Conservation (phyloP, 2,888 invertebrate species). For the Scaptomyza flava region DNA sequence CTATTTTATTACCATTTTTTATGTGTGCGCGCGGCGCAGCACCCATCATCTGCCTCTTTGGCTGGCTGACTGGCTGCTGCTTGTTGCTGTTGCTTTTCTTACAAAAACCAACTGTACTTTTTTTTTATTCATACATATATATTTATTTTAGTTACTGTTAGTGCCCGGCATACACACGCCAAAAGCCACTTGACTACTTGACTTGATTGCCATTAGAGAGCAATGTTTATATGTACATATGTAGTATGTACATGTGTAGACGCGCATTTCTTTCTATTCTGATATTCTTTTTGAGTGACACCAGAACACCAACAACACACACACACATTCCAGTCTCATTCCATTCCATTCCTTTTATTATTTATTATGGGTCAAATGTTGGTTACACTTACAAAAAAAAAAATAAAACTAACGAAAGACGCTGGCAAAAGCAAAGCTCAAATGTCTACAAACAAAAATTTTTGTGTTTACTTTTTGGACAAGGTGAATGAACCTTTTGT, state of each 20-base stretch:
- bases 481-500: slow-evolving; percentile 80
- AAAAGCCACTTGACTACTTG: slow-evolving; percentile 78
- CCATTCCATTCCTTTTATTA: slow-evolving; percentile 36
- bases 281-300: slow-evolving; percentile 40
- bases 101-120: slow-evolving; percentile 77
- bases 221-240: slow-evolving; percentile 41
- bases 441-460: slow-evolving; percentile 14
- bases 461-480: slow-evolving; percentile 23
- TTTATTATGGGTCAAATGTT: slow-evolving; percentile 74
- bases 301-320: slow-evolving; percentile 6
- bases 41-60: slow-evolving; percentile 59
- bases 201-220: slow-evolving; percentile 76
- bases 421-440: slow-evolving; percentile 44
- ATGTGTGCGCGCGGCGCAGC: slow-evolving; percentile 32
- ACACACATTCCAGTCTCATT: slow-evolving; percentile 37
- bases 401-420: slow-evolving; percentile 31
- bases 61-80: slow-evolving; percentile 33
- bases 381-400: slow-evolving; percentile 56
- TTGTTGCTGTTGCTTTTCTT: slow-evolving; percentile 63
- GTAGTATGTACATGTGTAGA: slow-evolving; percentile 12
- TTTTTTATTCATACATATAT: slow-evolving; percentile 35
- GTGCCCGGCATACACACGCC: slow-evolving; percentile 50
- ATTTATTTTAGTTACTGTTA: slow-evolving; percentile 78
- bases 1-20: slow-evolving; percentile 78
- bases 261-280: slow-evolving; percentile 54